These are phyloP conservation scores for Sesamia nonagrioides DNA, from an alignment of 1,140 invertebrate genomes.

Conservation along the genomic window DNA sequence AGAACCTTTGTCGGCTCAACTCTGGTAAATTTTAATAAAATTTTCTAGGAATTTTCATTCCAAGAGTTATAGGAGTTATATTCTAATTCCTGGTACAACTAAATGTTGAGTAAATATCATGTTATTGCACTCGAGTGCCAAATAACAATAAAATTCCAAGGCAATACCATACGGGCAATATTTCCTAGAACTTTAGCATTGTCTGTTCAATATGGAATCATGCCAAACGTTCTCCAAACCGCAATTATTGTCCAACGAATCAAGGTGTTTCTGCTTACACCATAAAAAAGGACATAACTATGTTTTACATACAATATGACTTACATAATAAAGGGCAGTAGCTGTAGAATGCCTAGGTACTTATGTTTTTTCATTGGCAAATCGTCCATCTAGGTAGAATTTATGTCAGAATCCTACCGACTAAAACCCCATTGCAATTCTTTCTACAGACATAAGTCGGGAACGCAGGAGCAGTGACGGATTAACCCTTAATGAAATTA, in stretches of 20 bases:
- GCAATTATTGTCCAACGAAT: conserved; percentile 18
- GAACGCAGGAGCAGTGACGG: no score
- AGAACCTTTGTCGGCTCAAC: no score
- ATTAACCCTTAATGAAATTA: no score
- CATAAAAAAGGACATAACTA: conserved; percentile 4
- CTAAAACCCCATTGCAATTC: no score
- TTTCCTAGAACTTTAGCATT: conserved; percentile 26
- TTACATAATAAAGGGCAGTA: neutral
- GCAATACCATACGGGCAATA: conserved; percentile 22
- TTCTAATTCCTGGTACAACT: neutral
- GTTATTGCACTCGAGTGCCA: neutral
- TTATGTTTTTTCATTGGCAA: no score
- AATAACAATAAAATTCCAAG: conserved; percentile 38
- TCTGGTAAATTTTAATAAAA: no score
- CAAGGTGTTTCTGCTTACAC: conserved; percentile 32
- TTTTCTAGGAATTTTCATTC: no score
- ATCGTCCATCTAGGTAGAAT: no score
- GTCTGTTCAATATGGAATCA: conserved; percentile 25
- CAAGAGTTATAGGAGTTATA: neutral
- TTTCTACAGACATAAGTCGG: no score
- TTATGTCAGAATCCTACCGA: no score
- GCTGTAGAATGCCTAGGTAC: no score
- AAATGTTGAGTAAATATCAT: neutral
- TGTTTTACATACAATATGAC: neutral
- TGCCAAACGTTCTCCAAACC: conserved; percentile 37